Base-by-base conservation (phyloP, 1,140 invertebrate genomes). In the Drosophila nikananu region DNA sequence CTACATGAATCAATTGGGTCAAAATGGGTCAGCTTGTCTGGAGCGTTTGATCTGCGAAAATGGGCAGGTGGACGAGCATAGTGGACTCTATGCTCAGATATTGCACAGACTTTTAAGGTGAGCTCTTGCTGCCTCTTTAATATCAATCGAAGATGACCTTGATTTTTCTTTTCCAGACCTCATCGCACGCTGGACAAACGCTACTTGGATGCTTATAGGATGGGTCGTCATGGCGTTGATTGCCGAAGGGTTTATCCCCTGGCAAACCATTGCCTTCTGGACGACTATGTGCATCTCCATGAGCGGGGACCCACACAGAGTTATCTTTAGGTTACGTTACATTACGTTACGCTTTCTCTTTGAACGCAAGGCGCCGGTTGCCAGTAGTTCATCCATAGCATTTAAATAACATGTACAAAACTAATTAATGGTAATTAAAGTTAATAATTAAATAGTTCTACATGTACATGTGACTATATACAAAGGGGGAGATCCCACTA, bases 31-130 rank as follows among this genome's bases (percentile, higher is more conserved):
- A 12, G 80, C 58, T 3, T 91, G 87, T 21, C 30, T 91, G 44
- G 30, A 75, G 32, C 80, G 77, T 15, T 9, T 81, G 42, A 91
- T 91, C 17, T 91, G 87, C 30, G 86, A 91, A 54, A 91, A 91
- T 59, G 87, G 67, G 0, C 87, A 91, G 52, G 72, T 91, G 15
- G 63, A 91, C 15, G 82, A 81, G 51, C 86, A 91, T 37, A 66
- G 42, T n/a, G 86, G 86, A 0, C 71, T 91, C 21, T 91, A 86
- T 54, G 82, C 82, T 0, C 70, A 91, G 35, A n/a, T 91, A 9
- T 27, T 91, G 30, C 81, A 91, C 46, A 66, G 86, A 7, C 19
- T 91, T 27, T 55, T 91, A n/a, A 86, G 39, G 86, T 91, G 42
- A 68, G 64, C 8, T 37, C 55, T 13, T 0, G 2, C 3, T 17